Evolutionary conservation across 2,888 invertebrate species (phyloP).

Genomic region (Escarpia spicata): DNA sequence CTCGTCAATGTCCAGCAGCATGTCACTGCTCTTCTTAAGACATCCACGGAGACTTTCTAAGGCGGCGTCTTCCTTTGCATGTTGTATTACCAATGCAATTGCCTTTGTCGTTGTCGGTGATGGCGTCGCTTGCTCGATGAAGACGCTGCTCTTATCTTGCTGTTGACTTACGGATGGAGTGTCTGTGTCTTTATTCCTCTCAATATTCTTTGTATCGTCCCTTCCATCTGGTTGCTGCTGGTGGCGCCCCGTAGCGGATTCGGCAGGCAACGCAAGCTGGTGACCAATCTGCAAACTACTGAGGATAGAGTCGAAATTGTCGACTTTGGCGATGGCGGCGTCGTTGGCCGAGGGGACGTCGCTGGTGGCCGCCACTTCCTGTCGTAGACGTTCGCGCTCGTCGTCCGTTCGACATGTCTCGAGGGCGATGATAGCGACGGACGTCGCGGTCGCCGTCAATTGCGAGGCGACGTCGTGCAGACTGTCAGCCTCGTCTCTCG

Average conservation of each 20-base stretch:
- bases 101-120: background rate
- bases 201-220: background rate
- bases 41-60: background rate
- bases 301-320: background rate
- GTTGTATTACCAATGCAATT: background rate
- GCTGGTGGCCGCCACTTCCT: background rate
- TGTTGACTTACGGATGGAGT: background rate
- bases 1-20: background rate
- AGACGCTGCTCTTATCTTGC: background rate
- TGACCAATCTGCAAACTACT: constrained; percentile 12
- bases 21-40: background rate
- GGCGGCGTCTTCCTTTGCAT: background rate
- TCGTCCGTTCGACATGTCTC: background rate
- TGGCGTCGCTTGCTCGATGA: background rate
- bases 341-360: background rate
- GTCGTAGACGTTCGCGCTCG: background rate
- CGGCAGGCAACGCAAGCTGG: background rate
- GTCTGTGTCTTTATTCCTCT: background rate
- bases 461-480: background rate
- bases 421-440: background rate
- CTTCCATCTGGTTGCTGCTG: background rate
- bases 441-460: background rate
- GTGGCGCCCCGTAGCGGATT: background rate
- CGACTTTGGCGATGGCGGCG: background rate
- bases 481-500: background rate